phyloP scores from a whole-genome alignment of 2,888 invertebrate genomes.

The Sinopyrophorus schimmeli region DNA sequence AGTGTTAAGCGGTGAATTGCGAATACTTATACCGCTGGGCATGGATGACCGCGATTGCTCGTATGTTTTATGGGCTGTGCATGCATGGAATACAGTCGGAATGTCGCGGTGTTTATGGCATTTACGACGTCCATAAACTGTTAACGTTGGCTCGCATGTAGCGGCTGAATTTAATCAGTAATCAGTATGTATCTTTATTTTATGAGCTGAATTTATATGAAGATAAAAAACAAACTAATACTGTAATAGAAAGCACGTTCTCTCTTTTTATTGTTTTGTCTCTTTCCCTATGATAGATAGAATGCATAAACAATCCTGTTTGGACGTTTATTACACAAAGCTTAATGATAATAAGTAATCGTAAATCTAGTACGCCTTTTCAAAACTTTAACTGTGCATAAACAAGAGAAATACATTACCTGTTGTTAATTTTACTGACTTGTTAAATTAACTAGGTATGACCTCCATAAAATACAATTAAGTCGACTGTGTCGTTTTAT shows the following conservation, averaged over 20 bases:
- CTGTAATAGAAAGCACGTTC: constrained; percentile 46
- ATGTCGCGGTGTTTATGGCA: constrained; percentile 52
- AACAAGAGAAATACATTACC: constrained; percentile 12
- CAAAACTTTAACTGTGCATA: constrained; percentile 35
- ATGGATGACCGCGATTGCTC: constrained; percentile 34
- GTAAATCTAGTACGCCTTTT: constrained; percentile 44
- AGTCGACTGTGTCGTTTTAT: too few relatives aligned
- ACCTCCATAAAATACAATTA: constrained; percentile 4
- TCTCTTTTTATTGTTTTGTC: constrained; percentile 27
- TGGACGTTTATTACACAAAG: constrained; percentile 48
- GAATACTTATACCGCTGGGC: constrained; percentile 32
- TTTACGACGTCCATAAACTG: constrained; percentile 52
- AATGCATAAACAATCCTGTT: constrained; percentile 44
- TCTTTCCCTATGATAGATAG: constrained; percentile 40
- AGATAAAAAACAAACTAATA: constrained; percentile 46
- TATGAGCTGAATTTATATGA: constrained; percentile 49
- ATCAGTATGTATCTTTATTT: constrained; percentile 55
- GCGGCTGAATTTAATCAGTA: constrained; percentile 52
- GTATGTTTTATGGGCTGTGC: constrained; percentile 40
- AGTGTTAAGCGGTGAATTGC: constrained; percentile 35
- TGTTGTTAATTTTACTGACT: constrained; percentile 12
- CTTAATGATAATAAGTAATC: constrained; percentile 48
- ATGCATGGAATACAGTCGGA: constrained; percentile 43
- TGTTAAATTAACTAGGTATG: constrained; percentile 8
- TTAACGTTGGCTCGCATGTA: constrained; percentile 49